Evolutionary conservation across 2,797 vertebrate genomes (phyloP), one percentile per base, ranked within the genome.

Genomic region (Benthosema pterotum): DNA sequence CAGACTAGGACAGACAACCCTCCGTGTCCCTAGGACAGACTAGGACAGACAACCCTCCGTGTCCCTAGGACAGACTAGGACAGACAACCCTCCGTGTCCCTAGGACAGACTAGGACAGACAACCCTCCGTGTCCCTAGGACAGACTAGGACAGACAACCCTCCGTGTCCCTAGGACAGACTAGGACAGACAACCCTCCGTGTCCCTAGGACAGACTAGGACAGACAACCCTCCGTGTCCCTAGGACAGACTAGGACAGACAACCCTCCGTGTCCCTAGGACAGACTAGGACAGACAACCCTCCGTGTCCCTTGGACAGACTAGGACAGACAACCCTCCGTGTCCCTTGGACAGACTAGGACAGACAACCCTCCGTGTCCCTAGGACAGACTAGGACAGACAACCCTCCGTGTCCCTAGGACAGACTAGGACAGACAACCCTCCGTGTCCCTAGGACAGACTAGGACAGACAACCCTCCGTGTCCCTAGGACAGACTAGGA

Each of bases 31-130:
- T n/a, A n/a, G n/a, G n/a, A n/a, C n/a, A n/a, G n/a, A n/a, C n/a
- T n/a, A n/a, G n/a, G 17, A 74, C 71, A 80, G 86, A 88, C 57
- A 69, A 18, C 67, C 74, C 62, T 69, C 22, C 22, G 5, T 25
- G 22, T 77, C 66, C 60, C 42, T 65, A 60, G 16, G 9, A 25
- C 65, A 65, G 63, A 16, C 0, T 17, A 0, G 82, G 74, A n/a
- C n/a, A n/a, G 71, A 76, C 45, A 25, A n/a, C n/a, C n/a, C n/a
- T n/a, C n/a, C n/a, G n/a, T n/a, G n/a, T n/a, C n/a, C n/a, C n/a
- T n/a, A n/a, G n/a, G n/a, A n/a, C n/a, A n/a, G n/a, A n/a, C n/a
- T n/a, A n/a, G n/a, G 17, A 74, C 71, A 80, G 86, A 88, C 57
- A 69, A 18, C 67, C 74, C 62, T 69, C 22, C 22, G 5, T 25